Evolutionary conservation across 2,797 vertebrate species (phyloP), one percentile per base, ranked within the genome.

Genomic region (Argya squamiceps): DNA sequence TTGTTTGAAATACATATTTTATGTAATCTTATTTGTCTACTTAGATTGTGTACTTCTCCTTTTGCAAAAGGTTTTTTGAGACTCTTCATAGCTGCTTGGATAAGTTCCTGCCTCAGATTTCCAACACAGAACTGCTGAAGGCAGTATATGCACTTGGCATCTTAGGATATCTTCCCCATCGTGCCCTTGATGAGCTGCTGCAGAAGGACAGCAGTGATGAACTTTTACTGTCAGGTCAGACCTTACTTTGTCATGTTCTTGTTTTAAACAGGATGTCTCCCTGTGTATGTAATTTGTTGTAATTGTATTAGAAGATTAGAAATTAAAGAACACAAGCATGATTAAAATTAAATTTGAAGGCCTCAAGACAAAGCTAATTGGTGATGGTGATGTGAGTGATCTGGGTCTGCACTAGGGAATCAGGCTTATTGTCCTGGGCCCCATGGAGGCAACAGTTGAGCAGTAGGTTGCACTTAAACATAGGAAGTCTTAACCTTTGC

Each of bases 11-110:
- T 60, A 20, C 7, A 11, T 59, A 44, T 74, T 93, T 85, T 73
- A 10, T 90, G 4, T 81, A 84, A 53, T 32, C 43, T 74, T 80
- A 39, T 74, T 84, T 89, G 36, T 94, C 34, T 89, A 79, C 74
- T 93, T 77, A 92, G 21, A 76, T 58, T 58, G 34, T 58, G 34
- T 58, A 26, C 34, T 92, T 95, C 27, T 83, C 81, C 63, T 94
- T 68, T 89, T 96, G 77, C 52, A 67, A 87, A 93, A 99, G 99
- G 96, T 99, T 99, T 93, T 96, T 99, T 37, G 97, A 98, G 15
- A 91, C 93, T 68, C 88, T 99, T 77, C 97, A 93, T 17, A 81
- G 16, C 26, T 96, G 94, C 65, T 96, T 99, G 93, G 97, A 97
- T 83, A 97, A 96, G 9, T 98, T 98, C 88, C 98, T 99, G 15